Percentiles rank a stretch among this genome's conserved stretches.
Evolutionary conservation across 2,888 invertebrate genomes (phyloP).

Genomic region (Esperia sulphurella): DNA sequence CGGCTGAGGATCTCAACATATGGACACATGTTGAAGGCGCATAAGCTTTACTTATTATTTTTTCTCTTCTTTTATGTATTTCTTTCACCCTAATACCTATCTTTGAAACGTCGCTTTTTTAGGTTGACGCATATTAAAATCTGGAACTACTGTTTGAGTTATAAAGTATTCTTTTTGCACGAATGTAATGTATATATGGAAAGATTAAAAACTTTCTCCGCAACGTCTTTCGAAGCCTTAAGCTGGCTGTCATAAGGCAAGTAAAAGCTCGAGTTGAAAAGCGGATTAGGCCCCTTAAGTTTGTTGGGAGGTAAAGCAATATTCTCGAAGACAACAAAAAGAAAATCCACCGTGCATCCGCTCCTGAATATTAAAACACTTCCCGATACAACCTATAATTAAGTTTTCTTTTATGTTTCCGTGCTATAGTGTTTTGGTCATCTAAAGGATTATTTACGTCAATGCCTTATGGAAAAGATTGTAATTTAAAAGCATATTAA

Average conservation of each 20-base stretch:
- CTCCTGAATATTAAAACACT: conserved; percentile 52
- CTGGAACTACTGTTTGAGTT: conserved; percentile 1
- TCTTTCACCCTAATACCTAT: conserved; percentile 13
- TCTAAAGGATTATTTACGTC: too few relatives aligned
- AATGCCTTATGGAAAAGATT: too few relatives aligned
- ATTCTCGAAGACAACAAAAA: conserved; percentile 60
- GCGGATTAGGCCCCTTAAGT: conserved; percentile 72
- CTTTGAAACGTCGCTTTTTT: not conserved
- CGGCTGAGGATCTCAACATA: conserved; percentile 57
- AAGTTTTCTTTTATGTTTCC: conserved; percentile 32
- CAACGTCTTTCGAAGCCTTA: conserved; percentile 49
- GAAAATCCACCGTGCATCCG: conserved; percentile 44
- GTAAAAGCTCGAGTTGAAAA: conserved; percentile 68
- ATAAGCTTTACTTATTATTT: conserved; percentile 55
- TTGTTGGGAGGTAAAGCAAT: conserved; percentile 69
- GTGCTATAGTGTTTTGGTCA: conserved; percentile 5
- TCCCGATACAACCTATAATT: conserved; percentile 36
- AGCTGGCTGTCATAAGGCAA: conserved; percentile 70
- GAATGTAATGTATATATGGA: conserved; percentile 32
- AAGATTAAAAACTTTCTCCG: conserved; percentile 65
- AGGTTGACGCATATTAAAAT: not conserved
- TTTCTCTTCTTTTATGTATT: conserved; percentile 21
- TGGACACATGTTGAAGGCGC: conserved; percentile 55
- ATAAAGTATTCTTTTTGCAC: not conserved
- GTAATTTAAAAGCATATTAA: too few relatives aligned